phyloP scores from a whole-genome alignment of 2,888 invertebrate genomes.

The Tetrapedia diversipes region DNA sequence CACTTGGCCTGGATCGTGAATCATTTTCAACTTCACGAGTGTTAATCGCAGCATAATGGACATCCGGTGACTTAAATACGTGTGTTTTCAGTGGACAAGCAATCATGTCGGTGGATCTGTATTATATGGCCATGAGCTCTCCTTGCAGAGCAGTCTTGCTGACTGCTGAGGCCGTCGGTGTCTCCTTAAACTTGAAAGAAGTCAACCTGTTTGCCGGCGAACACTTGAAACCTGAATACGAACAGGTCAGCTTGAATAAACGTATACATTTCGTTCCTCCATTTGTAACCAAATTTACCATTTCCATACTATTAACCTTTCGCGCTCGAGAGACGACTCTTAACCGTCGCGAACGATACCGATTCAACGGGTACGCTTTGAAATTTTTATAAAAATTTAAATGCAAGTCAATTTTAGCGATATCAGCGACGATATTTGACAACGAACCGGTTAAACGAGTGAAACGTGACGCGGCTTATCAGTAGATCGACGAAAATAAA shows the following conservation, averaged over 20 bases:
- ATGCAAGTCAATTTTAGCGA: no score
- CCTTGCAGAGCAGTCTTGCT: constrained; percentile 81
- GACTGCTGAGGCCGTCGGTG: constrained; percentile 80
- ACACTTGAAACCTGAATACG: constrained; percentile 80
- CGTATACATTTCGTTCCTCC: not conserved
- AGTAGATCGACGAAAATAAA: no score
- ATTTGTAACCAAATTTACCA: not conserved
- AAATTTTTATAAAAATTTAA: no score
- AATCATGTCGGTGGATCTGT: constrained; percentile 76
- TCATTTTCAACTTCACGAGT: not conserved
- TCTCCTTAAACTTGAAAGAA: constrained; percentile 78
- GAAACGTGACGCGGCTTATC: no score
- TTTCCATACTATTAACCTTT: not conserved
- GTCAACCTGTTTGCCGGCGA: constrained; percentile 79
- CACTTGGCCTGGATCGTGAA: no score
- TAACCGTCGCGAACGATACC: no score
- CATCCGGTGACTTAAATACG: not conserved
- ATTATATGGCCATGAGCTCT: constrained; percentile 75
- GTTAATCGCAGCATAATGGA: not conserved
- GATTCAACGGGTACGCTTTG: no score
- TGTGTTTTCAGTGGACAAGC: not conserved
- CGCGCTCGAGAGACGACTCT: no score
- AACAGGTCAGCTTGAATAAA: constrained; percentile 74
- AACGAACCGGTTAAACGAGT: no score
- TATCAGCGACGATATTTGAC: no score